Evolutionary conservation across 1,140 invertebrate genomes (phyloP), one percentile per base, ranked within the genome.

Genomic region (Meloidogyne exigua): DNA sequence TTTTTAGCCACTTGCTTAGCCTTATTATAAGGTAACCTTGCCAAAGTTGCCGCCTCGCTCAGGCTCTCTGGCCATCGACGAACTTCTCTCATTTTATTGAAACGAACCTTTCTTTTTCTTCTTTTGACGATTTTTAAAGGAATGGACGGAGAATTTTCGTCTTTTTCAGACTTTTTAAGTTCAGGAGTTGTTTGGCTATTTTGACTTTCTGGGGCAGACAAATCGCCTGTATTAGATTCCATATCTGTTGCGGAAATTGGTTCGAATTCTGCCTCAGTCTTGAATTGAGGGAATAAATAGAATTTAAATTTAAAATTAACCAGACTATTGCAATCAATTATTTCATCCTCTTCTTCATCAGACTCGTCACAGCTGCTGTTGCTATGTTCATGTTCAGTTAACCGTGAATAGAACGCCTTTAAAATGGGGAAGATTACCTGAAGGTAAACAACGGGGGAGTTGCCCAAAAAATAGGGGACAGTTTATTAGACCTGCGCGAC

Each of bases 1-100:
- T n/a, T 10, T 57, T 57, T 57, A 9, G 9, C 18, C 7, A 57
- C 18, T 57, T 57, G 18, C 7, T 57, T 57, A 57, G 23, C 39
- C 23, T 57, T 57, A 57, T 57, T 57, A 57, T 57, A 57, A n/a
- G 49, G 49, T 57, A 57, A 57, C n/a, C 49, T 57, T 57, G 49
- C 49, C n/a, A 57, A 57, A 7, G 49, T 57, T 5, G 49, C 49
- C 7, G 49, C 49, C 7, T 57, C 49, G 21, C 49, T 57, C 13
- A 57, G 21, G 21, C 49, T 57, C 21, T 57, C 49, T 57, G 49
- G 49, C 49, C 49, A 57, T 4, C 49, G 49, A 57, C 49, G 49
- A n/a, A 57, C 49, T 57, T 57, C 49, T 7, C n/a, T n/a, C n/a
- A 57, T 7, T 57, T 57, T 57, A 57, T 21, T 57, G 21, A 57